phyloP scores from a whole-genome alignment of 1,140 invertebrate genomes.

The Caenorhabditis brenneri region DNA sequence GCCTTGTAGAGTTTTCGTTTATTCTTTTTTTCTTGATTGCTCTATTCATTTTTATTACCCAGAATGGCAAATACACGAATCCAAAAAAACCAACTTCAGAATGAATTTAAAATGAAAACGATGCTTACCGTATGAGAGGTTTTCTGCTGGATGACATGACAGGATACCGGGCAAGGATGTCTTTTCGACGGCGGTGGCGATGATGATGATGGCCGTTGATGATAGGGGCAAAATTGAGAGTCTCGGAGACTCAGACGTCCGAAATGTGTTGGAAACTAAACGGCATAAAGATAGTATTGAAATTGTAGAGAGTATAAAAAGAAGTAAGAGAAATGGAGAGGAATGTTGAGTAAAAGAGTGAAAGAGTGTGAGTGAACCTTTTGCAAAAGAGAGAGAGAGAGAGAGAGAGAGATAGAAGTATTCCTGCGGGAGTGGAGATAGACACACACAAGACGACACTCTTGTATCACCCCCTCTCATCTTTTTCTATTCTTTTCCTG shows the following conservation, averaged over 20 bases:
- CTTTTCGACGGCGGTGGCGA: constrained; percentile 4
- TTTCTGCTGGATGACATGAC: constrained; percentile 42
- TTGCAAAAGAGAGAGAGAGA: neutral
- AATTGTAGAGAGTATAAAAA: neutral
- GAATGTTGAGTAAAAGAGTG: neutral
- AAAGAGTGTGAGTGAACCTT: neutral
- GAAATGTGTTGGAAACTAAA: constrained; percentile 39
- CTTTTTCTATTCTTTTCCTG: neutral
- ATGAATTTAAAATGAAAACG: neutral
- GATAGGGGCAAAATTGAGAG: constrained; percentile 1
- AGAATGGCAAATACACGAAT: too few relatives aligned
- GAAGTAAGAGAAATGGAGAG: neutral
- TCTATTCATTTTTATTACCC: too few relatives aligned
- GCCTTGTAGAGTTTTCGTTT: too few relatives aligned
- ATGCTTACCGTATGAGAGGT: constrained; percentile 28
- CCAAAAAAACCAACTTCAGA: neutral
- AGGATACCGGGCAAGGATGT: neutral
- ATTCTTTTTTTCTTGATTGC: too few relatives aligned
- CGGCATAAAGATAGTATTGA: neutral
- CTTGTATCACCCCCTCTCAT: constrained; percentile 14
- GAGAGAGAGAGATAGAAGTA: neutral
- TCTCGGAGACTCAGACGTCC: constrained; percentile 14
- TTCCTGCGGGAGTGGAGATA: neutral
- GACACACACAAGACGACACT: neutral
- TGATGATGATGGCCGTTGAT: constrained; percentile 29